These are phyloP conservation scores for Hirtodrosophila duncani DNA, from an alignment of 2,888 invertebrate species.

Conservation along the genomic window DNA sequence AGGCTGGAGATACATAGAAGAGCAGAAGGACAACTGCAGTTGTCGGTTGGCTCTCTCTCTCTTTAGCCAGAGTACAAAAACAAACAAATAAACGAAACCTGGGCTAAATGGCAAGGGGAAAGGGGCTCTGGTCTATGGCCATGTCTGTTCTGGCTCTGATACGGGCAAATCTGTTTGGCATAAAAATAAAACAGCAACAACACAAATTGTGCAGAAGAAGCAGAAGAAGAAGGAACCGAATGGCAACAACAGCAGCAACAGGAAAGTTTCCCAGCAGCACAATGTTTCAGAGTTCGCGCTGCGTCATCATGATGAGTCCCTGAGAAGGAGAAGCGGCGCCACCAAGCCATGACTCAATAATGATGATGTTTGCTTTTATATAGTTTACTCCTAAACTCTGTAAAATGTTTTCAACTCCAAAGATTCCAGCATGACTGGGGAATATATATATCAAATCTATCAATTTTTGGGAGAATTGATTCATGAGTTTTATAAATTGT, in stretches of 20 bases:
- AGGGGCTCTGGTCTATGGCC: slow-evolving; percentile 16
- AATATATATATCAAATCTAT: no score
- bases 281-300: slow-evolving; percentile 24
- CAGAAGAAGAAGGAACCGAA: slow-evolving; percentile 8
- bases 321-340: neutral
- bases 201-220: neutral
- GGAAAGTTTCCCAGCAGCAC: slow-evolving; percentile 27
- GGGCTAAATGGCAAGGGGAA: slow-evolving; percentile 45
- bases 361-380: slow-evolving; percentile 3
- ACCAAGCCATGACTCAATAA: no score
- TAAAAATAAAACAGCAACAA: slow-evolving; percentile 1
- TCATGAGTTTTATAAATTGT: no score
- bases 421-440: no score
- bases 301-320: slow-evolving; percentile 5
- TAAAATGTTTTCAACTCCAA: no score
- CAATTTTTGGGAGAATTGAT: no score
- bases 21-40: slow-evolving; percentile 13
- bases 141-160: slow-evolving; percentile 45
- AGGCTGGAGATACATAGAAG: slow-evolving; percentile 3
- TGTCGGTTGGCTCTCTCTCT: no score
- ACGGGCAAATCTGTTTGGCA: slow-evolving; percentile 57
- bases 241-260: slow-evolving; percentile 22
- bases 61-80: no score
- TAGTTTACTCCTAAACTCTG: no score
- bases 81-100: slow-evolving; percentile 53